Percentiles rank a stretch among this genome's conserved stretches.
These are phyloP conservation scores for Hetaerina titia DNA, from an alignment of 2,888 invertebrate species.

Conservation along the genomic window DNA sequence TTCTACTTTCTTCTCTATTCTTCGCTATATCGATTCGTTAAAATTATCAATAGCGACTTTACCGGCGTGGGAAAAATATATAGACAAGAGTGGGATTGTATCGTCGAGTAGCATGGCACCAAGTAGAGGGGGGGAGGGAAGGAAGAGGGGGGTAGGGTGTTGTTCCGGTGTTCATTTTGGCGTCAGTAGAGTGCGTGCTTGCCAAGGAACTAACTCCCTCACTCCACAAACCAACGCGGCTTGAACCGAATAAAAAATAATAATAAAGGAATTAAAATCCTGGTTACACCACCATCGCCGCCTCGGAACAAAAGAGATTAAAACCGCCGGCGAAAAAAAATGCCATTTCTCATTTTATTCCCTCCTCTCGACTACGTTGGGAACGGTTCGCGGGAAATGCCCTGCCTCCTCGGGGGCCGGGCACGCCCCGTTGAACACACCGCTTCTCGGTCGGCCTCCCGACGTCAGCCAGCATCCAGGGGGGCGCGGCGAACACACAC, in stretches of 20 bases:
- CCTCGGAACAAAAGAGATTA: constrained; percentile 35
- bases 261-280: not conserved
- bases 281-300: constrained; percentile 32
- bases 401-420: not conserved
- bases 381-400: not conserved
- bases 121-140: not conserved
- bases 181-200: not conserved
- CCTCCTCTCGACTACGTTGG: not conserved
- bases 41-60: too few species aligned
- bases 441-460: too few species aligned
- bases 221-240: not conserved
- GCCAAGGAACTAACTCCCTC: not conserved
- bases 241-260: not conserved
- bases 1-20: too few species aligned
- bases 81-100: too few species aligned
- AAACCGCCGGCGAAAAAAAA: not conserved
- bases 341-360: not conserved
- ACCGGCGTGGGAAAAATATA: too few species aligned
- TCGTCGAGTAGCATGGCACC: not conserved
- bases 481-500: not conserved
- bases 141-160: not conserved
- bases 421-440: constrained; percentile 10
- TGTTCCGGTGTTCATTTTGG: not conserved
- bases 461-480: not conserved
- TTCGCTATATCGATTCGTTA: too few species aligned